These are phyloP conservation scores for Philaethria dido DNA, from an alignment of 2,888 invertebrate species.

Conservation along the genomic window DNA sequence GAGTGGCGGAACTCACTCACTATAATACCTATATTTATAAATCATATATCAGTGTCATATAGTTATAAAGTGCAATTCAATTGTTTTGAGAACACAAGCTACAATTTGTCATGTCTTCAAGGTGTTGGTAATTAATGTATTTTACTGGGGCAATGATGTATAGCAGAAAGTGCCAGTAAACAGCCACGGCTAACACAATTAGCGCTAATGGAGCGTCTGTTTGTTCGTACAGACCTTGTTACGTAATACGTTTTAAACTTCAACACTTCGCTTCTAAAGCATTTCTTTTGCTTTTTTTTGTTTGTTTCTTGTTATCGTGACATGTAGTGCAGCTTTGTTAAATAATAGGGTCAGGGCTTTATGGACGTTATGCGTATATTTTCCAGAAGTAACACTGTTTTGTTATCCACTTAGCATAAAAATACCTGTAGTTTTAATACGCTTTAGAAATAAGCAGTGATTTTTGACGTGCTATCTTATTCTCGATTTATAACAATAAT, in stretches of 20 bases:
- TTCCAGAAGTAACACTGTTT: background rate
- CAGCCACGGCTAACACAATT: slow-evolving; percentile 59
- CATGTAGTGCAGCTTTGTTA: slow-evolving; percentile 27
- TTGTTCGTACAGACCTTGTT: slow-evolving; percentile 50
- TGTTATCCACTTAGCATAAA: background rate
- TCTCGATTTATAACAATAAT: no score
- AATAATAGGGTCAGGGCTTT: slow-evolving; percentile 29
- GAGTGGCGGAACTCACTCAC: no score
- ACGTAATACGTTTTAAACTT: slow-evolving; percentile 41
- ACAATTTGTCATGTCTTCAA: slow-evolving; percentile 24
- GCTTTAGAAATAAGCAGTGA: background rate
- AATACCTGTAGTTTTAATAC: background rate
- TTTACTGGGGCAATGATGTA: slow-evolving; percentile 30
- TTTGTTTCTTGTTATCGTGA: slow-evolving; percentile 37
- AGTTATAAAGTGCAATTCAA: background rate
- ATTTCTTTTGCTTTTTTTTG: slow-evolving; percentile 24
- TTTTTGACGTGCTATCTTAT: background rate
- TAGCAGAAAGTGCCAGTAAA: slow-evolving; percentile 35
- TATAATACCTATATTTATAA: no score
- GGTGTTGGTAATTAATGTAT: slow-evolving; percentile 26
- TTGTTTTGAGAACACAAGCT: slow-evolving; percentile 1
- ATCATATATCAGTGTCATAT: background rate
- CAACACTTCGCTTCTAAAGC: slow-evolving; percentile 27
- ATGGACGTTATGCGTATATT: slow-evolving; percentile 3
- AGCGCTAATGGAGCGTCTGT: slow-evolving; percentile 66